Percentiles rank a stretch among this genome's conserved stretches.
These are phyloP conservation scores for Popillia japonica DNA, from an alignment of 1,140 invertebrate species.

Conservation along the genomic window DNA sequence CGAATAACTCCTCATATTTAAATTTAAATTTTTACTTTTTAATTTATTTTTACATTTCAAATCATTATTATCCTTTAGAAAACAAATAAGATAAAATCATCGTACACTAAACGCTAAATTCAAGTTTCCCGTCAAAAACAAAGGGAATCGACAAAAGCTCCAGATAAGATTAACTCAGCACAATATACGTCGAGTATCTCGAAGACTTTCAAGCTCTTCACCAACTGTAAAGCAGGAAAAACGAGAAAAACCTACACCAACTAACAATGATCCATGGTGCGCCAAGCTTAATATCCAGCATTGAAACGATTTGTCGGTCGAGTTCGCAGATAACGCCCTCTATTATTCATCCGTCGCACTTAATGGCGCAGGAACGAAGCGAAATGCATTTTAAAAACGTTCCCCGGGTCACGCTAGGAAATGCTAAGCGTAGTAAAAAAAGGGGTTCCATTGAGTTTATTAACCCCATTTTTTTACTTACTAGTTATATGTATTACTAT, in stretches of 20 bases:
- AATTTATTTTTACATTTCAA: no score
- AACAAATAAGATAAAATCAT: no score
- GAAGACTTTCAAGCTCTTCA: no score
- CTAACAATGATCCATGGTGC: background rate
- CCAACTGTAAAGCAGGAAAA: background rate
- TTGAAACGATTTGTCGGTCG: background rate
- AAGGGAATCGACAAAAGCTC: no score
- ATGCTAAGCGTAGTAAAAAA: background rate
- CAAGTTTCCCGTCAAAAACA: no score
- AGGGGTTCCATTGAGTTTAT: background rate
- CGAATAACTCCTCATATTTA: background rate
- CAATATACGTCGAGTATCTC: no score
- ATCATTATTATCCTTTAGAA: no score
- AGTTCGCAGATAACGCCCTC: slow-evolving; percentile 6
- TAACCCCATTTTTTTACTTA: background rate
- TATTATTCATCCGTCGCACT: background rate
- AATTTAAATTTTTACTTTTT: background rate
- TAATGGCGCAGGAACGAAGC: background rate
- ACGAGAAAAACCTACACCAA: background rate
- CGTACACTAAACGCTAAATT: no score
- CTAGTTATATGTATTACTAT: no score
- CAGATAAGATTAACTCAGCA: no score
- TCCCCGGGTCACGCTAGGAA: background rate
- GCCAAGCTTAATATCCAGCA: background rate
- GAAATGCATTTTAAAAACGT: slow-evolving; percentile 6